Evolutionary conservation across 2,113 vertebrate genomes (phyloP), one percentile per base, ranked within the genome.

Genomic region (Tachycineta bicolor): DNA sequence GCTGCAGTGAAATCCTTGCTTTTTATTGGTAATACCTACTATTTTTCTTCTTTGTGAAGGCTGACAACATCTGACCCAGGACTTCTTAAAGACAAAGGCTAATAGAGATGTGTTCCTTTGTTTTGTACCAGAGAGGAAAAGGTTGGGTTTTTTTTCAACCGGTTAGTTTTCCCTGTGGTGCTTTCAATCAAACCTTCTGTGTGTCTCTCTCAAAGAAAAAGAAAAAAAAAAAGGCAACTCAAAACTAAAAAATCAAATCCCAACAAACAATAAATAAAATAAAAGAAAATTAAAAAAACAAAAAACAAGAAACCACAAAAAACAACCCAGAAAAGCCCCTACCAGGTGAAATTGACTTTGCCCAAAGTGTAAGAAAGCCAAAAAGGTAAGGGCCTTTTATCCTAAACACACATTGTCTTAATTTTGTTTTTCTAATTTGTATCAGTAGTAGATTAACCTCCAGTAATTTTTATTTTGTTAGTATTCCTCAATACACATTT

Each of bases 41-140:
- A 43, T 60, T 90, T 79, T 91, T 79, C 60, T 94, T 94, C 63
- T 90, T 88, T 83, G 63, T 87, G 73, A 77, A 87, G 76, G 62
- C 68, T 74, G 65, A 49, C 37, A 14, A 3, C 41, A 78, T 96
- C 83, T 97, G 93, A 96, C 90, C 88, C 44, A 87, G 73, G 44
- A 78, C 47, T 92, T 90, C 92, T 86, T 75, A 64, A 95, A 89
- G 92, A 68, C 69, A 85, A 90, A 87, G 69, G 69, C 90, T 87
- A 74, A 80, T 47, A 90, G 78, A 74, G 84, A 85, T 65, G 63
- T 93, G 56, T 89, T 93, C 69, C 69, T 96, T 94, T 97, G 83
- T 89, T 93, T 95, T 93, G 80, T 62, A 82, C 58, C 25, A 29
- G 64, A 63, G 77, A 94, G 94, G 91, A 96, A 92, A 84, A 94